Base-by-base conservation (phyloP, 2,113 vertebrate genomes). In the Festucalex cinctus region DNA sequence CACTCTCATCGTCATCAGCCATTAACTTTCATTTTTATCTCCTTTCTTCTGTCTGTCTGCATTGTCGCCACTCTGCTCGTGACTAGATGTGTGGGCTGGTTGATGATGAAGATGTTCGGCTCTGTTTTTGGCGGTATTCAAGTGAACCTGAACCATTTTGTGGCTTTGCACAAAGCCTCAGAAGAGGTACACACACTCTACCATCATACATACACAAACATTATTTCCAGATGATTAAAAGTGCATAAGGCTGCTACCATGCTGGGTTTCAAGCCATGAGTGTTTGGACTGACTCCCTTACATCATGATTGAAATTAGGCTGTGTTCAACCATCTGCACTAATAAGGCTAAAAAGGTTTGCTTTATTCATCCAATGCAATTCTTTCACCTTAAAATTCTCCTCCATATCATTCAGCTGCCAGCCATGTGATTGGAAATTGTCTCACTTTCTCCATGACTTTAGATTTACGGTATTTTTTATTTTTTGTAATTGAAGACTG, bases 131-230 rank as follows among this genome's bases (percentile, higher is more conserved):
- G 75, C 67, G 88, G 79, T 16, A 75, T 93, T 54, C 86, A 92
- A 76, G 79, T 92, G 46, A 91, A 91, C 80, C 87, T 90, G 68
- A 88, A 81, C 83, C 91, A 93, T 76, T 60, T 92, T 67, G 35
- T 66, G 2, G 78, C 82, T 66, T 76, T 92, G 65, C 87, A 83
- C 70, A 83, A 24, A 59, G 86, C 84, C 41, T 77, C 87, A 44
- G 73, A 87, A 79, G 83, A 86, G 91, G 91, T 93, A 80, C 57
- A 48, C 14, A 13, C 37, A 70, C 53, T 28, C 26, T 6, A 57
- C 32, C 26, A 24, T 54, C 22, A 37, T 26, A 43, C 22, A 13
- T n/a, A 62, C 41, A 41, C 65, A 59, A 32, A 22, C 56, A 46
- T 51, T 57, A 48, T 66, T 64, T 19, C 35, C 9, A 64, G 17